Conservation (phyloP, 1,140 invertebrate species). For the Cydia pomonella region DNA sequence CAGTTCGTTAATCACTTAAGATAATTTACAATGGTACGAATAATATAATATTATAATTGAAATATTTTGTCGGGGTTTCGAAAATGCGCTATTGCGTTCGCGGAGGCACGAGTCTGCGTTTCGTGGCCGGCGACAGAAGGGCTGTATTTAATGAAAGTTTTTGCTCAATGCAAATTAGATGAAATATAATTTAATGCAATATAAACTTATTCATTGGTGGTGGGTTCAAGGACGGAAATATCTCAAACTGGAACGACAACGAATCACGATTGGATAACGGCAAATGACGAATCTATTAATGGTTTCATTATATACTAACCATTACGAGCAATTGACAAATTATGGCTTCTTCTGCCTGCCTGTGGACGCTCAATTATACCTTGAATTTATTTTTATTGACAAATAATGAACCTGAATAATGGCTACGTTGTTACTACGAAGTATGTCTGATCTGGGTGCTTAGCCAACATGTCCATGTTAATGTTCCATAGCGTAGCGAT, state of each 20-base stretch:
- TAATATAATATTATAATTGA: conserved; percentile 20
- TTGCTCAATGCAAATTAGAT: conserved; percentile 8
- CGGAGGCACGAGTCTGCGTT: neutral
- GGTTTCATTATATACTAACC: neutral
- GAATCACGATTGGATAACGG: neutral
- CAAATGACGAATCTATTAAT: neutral
- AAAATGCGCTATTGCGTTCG: conserved; percentile 12
- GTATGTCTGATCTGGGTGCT: too few species aligned
- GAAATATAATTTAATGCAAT: conserved; percentile 2
- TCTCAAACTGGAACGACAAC: neutral
- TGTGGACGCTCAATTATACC: too few species aligned
- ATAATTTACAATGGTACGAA: conserved; percentile 21
- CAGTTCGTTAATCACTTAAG: conserved; percentile 25
- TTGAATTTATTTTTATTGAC: too few species aligned
- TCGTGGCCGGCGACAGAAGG: neutral
- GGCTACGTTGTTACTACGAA: too few species aligned
- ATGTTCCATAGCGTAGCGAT: too few species aligned
- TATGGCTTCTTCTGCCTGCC: too few species aligned
- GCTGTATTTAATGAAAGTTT: conserved; percentile 12
- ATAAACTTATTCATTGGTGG: neutral
- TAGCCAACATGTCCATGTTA: too few species aligned
- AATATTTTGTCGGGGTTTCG: conserved; percentile 8
- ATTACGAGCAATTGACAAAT: neutral
- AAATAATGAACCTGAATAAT: too few species aligned
- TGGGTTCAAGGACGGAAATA: neutral